A percentile compares a stretch with the other conserved stretches of the same genome.
These are phyloP conservation scores for Tolmerus cingulatus DNA, from an alignment of 2,888 invertebrate genomes.

Conservation along the genomic window DNA sequence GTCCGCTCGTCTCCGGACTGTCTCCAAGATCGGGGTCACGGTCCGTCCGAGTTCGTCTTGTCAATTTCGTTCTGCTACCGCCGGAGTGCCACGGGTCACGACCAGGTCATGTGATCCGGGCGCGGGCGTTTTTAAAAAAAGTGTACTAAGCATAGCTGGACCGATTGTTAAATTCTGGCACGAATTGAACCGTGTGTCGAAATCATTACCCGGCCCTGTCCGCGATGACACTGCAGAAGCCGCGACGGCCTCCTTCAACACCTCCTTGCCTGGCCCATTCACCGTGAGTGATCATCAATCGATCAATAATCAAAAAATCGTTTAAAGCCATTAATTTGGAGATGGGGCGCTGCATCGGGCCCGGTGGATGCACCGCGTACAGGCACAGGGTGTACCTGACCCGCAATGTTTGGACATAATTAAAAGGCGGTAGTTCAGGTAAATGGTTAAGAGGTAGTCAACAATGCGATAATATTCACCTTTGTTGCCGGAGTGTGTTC, in stretches of 20 bases:
- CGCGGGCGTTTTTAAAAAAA: background rate
- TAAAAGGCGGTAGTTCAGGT: conserved; percentile 44
- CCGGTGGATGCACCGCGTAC: background rate
- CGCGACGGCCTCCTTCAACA: background rate
- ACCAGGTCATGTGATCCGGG: background rate
- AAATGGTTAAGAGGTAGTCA: conserved; percentile 45
- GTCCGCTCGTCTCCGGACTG: background rate
- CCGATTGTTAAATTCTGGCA: background rate
- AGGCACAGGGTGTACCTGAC: no score
- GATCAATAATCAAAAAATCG: conserved; percentile 35
- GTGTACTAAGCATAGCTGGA: background rate
- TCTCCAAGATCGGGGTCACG: background rate
- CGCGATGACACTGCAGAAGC: background rate
- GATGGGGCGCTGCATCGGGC: background rate
- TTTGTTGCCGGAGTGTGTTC: background rate
- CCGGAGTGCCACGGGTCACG: background rate
- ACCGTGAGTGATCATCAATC: conserved; percentile 34
- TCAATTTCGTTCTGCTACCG: background rate
- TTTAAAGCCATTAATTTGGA: conserved; percentile 15
- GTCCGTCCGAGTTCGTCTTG: background rate
- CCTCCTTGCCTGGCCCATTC: conserved; percentile 8
- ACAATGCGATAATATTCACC: conserved; percentile 39
- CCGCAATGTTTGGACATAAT: conserved; percentile 36
- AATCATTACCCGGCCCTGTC: background rate
- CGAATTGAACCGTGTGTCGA: background rate